phyloP scores from a whole-genome alignment of 2,888 invertebrate species.

The Apamea monoglypha region DNA sequence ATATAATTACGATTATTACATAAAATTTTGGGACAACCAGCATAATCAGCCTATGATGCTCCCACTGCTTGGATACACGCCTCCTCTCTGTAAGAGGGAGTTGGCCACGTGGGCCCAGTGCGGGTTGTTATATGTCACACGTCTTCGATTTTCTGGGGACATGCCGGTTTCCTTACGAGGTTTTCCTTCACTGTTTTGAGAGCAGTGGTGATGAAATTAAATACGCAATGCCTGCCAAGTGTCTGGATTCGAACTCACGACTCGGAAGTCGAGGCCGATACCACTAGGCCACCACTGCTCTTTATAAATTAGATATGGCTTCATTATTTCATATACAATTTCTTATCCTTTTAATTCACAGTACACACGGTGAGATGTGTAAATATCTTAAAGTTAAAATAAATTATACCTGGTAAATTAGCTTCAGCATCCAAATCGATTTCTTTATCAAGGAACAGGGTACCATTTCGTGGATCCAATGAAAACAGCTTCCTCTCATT shows the following conservation, averaged over 20 bases:
- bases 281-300: background rate
- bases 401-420: constrained; percentile 90
- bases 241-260: background rate
- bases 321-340: background rate
- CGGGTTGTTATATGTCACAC: background rate
- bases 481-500: constrained; percentile 94
- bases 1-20: too few relatives aligned
- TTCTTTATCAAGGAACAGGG: constrained; percentile 94
- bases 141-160: too few relatives aligned
- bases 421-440: constrained; percentile 95
- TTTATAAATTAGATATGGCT: background rate
- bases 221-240: background rate
- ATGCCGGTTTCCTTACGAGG: background rate
- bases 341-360: background rate
- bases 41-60: background rate
- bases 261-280: background rate
- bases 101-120: background rate
- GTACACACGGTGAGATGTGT: background rate
- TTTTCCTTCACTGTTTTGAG: background rate
- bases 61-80: background rate
- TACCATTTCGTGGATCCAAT: constrained; percentile 93
- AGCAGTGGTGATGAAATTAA: background rate
- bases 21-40: too few relatives aligned
- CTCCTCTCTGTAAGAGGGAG: too few relatives aligned
- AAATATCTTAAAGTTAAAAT: background rate